phyloP scores from a whole-genome alignment of 2,888 invertebrate genomes.

The Tryphoninae sp. region DNA sequence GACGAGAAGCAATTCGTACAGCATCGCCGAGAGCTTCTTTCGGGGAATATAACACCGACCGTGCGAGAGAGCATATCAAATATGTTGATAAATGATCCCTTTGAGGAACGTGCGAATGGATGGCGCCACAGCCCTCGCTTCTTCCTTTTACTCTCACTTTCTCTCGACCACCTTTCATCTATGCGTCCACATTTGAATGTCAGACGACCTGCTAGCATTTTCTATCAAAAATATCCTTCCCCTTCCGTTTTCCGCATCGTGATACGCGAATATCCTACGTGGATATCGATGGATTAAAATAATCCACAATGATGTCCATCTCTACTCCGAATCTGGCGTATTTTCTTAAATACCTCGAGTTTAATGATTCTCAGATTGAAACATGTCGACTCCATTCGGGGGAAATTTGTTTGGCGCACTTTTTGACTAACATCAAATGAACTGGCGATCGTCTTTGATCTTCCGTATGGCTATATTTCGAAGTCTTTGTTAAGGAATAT shows the following conservation, averaged over 20 bases:
- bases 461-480: constrained; percentile 31
- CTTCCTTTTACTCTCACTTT: constrained; percentile 17
- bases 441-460: constrained; percentile 62
- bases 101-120: constrained; percentile 77
- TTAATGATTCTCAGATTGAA: neutral
- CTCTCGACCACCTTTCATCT: constrained; percentile 71
- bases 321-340: too few species aligned
- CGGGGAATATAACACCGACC: constrained; percentile 62
- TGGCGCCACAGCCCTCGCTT: constrained; percentile 68
- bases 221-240: neutral
- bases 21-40: constrained; percentile 58
- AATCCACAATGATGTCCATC: neutral
- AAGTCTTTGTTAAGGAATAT: neutral
- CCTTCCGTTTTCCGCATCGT: neutral
- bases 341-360: too few species aligned
- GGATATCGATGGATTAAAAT: neutral
- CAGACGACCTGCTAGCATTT: constrained; percentile 72
- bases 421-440: constrained; percentile 1
- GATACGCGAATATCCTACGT: constrained; percentile 22
- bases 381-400: neutral
- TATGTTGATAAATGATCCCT: constrained; percentile 81
- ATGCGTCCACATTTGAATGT: constrained; percentile 77
- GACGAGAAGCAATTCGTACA: constrained; percentile 56
- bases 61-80: constrained; percentile 79
- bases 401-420: neutral